Evolutionary conservation across 1,140 invertebrate species (phyloP).

Genomic region (Aphidius ervi): DNA sequence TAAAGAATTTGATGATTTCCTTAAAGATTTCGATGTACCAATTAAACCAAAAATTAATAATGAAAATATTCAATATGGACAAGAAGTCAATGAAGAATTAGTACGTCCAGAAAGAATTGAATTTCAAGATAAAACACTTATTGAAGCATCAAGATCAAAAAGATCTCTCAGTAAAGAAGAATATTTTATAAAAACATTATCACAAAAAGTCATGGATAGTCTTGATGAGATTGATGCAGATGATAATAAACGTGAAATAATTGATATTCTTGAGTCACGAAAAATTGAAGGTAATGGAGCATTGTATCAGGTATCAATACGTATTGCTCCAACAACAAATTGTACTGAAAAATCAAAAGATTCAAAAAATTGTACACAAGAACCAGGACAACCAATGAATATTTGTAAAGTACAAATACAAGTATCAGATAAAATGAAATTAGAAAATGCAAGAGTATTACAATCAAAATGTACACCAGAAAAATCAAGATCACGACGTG

Average conservation of each 20-base stretch:
- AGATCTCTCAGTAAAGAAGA: constrained; percentile 27
- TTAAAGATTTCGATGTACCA: constrained; percentile 42
- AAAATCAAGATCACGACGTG: not conserved
- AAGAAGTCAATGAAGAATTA: constrained; percentile 26
- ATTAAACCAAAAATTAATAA: constrained; percentile 25
- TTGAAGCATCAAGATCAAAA: constrained; percentile 20
- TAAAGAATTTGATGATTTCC: constrained; percentile 45
- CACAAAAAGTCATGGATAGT: constrained; percentile 43
- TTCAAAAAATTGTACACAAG: constrained; percentile 28
- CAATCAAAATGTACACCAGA: constrained; percentile 30
- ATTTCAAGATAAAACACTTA: constrained; percentile 1
- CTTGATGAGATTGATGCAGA: constrained; percentile 47
- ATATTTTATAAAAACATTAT: constrained; percentile 40
- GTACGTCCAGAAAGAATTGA: constrained; percentile 25
- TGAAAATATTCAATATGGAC: constrained; percentile 22
- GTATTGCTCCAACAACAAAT: constrained; percentile 28
- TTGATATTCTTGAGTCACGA: constrained; percentile 42
- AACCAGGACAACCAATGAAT: constrained; percentile 26
- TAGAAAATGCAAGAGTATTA: constrained; percentile 29
- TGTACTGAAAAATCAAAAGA: constrained; percentile 19
- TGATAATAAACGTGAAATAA: constrained; percentile 42
- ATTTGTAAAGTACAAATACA: constrained; percentile 35
- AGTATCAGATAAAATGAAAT: constrained; percentile 25
- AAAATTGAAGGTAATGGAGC: constrained; percentile 35
- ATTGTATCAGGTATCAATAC: constrained; percentile 18